Conservation (phyloP, 2,797 vertebrate species). For the Sylvia borin region DNA sequence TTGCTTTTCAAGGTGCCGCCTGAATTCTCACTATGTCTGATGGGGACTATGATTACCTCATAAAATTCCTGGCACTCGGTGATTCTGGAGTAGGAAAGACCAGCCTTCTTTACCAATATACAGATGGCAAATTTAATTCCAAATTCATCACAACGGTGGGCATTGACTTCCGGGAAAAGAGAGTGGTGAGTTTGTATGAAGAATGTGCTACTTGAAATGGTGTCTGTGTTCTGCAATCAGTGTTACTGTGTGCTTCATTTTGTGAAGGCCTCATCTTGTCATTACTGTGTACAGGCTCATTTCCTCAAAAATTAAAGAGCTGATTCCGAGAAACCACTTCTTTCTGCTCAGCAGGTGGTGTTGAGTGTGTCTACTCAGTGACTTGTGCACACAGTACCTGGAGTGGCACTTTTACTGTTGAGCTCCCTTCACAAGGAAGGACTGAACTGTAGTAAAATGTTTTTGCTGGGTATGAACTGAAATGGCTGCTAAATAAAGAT, state of each 20-base stretch:
- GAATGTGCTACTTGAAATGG: not conserved
- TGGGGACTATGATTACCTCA: slow-evolving; percentile 99
- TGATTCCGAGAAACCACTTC: not conserved
- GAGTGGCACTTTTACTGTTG: not conserved
- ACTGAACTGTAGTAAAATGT: not conserved
- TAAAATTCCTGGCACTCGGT: slow-evolving; percentile 97
- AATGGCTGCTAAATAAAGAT: not conserved
- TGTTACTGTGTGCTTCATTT: not conserved
- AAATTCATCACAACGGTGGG: slow-evolving; percentile 99
- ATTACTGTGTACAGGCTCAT: not conserved
- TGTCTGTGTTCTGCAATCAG: not conserved
- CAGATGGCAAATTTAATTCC: slow-evolving; percentile 95
- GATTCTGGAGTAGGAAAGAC: slow-evolving; percentile 99
- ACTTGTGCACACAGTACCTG: not conserved
- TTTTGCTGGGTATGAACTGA: not conserved
- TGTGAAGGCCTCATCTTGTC: not conserved
- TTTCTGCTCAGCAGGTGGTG: not conserved
- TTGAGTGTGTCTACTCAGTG: not conserved
- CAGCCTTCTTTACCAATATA: slow-evolving; percentile 97
- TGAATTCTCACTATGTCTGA: slow-evolving; percentile 91
- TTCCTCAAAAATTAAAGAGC: not conserved
- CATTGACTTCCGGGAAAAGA: slow-evolving; percentile 98
- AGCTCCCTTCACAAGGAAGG: not conserved
- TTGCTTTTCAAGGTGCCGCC: slow-evolving; percentile 78
- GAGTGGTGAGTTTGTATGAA: slow-evolving; percentile 86